phyloP scores from a whole-genome alignment of 2,888 invertebrate genomes.

The Scaptomyza flava region DNA sequence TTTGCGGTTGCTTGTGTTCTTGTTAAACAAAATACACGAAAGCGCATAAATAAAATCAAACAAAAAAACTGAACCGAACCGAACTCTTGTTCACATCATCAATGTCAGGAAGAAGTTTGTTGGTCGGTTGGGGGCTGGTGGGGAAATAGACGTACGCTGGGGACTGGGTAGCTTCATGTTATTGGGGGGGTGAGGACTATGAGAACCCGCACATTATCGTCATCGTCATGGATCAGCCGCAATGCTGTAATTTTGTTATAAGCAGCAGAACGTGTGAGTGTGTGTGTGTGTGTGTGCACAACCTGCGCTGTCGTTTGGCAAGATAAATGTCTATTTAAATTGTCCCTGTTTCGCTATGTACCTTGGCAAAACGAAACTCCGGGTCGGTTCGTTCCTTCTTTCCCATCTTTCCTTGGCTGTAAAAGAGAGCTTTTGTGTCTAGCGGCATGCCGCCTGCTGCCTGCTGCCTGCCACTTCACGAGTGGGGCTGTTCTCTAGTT shows the following conservation, averaged over 20 bases:
- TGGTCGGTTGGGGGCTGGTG: neutral
- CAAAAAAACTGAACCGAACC: constrained; percentile 45
- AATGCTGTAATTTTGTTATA: constrained; percentile 74
- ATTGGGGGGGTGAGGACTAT: constrained; percentile 16
- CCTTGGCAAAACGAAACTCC: constrained; percentile 25
- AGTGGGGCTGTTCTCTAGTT: constrained; percentile 59
- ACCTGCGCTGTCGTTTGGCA: constrained; percentile 69
- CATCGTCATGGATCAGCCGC: constrained; percentile 78
- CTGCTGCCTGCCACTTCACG: constrained; percentile 75
- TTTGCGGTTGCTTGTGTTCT: constrained; percentile 61
- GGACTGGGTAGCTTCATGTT: constrained; percentile 3
- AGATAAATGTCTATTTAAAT: constrained; percentile 80
- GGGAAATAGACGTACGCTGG: neutral
- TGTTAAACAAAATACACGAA: constrained; percentile 66
- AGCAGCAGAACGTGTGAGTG: constrained; percentile 55
- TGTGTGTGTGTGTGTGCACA: constrained; percentile 51
- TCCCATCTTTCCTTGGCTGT: constrained; percentile 11
- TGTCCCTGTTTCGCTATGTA: constrained; percentile 71
- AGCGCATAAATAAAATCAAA: constrained; percentile 76
- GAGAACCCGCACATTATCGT: constrained; percentile 64
- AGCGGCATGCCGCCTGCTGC: constrained; percentile 67
- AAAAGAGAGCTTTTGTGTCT: constrained; percentile 53
- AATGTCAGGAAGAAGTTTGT: constrained; percentile 35
- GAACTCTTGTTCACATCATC: constrained; percentile 58
- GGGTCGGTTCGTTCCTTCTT: constrained; percentile 1